Base-by-base conservation (phyloP, 2,888 invertebrate species). In the Drosophila subquinaria region DNA sequence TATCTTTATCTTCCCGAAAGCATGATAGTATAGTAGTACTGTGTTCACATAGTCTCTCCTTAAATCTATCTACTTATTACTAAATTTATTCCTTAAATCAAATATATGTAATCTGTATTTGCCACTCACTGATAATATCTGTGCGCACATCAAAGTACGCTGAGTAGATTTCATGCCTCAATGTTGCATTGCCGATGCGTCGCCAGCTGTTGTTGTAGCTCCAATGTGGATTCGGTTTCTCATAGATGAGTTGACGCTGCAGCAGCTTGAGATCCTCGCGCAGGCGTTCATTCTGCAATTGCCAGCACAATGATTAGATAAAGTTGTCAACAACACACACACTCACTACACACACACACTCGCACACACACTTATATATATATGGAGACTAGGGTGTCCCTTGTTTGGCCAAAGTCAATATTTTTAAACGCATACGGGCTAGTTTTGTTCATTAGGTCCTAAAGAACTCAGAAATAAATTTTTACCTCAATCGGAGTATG, bases 131-230 rank as follows among this genome's bases (percentile, higher is more conserved):
- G 23, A 81, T 64, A 4, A 93, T 80, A 65, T 93, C 92, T 2
- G 92, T 91, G 52, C 93, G 83, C 2, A 78, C 70, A 82, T 93
- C 93, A 42, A 93, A 92, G 73, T 93, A 93, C 0, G 93, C 93
- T 1, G 93, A 92, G 69, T 92, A 93, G 3, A 93, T 89, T 57
- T 90, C 90, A 60, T 92, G 92, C 20, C 89, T 69, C 30, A 88
- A 63, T 2, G 80, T 74, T 6, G 82, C 68, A 45, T 91, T 89
- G 0, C 92, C 92, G 13, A 93, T 90, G 38, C 73, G 68, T 9
- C 88, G 83, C 93, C 93, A 92, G 20, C 85, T 87, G 70, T 92
- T 92, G 73, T 79, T 91, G 69, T 92, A 92, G 51, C 81, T 69
- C 92, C 91, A 92, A 43, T 87, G 73, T 0, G 81, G 82, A 60